These are phyloP conservation scores for Lepidurus arcticus DNA, from an alignment of 1,140 invertebrate genomes.

Conservation along the genomic window DNA sequence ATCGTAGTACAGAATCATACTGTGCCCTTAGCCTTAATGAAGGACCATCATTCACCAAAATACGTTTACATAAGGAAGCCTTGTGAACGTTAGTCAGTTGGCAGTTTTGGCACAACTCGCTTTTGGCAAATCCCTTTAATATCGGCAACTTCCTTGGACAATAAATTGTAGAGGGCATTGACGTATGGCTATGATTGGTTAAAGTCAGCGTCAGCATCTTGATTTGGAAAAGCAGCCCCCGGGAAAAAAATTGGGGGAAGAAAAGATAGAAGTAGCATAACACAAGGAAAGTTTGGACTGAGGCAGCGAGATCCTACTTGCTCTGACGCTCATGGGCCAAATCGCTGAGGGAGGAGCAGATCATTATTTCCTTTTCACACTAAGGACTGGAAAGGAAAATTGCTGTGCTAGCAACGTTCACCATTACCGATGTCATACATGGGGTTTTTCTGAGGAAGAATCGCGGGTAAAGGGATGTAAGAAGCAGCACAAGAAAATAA, in stretches of 20 bases:
- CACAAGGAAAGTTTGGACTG: background rate
- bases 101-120: background rate
- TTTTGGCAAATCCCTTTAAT: background rate
- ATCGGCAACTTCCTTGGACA: slow-evolving; percentile 5
- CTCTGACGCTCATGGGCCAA: background rate
- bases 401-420: slow-evolving; percentile 9
- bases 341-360: background rate
- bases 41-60: no score
- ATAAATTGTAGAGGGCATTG: slow-evolving; percentile 1
- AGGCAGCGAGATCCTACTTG: background rate
- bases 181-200: slow-evolving; percentile 6
- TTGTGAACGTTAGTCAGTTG: no score
- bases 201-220: slow-evolving; percentile 1
- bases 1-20: no score
- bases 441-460: no score
- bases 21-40: no score
- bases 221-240: background rate
- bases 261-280: background rate
- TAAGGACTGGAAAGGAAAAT: background rate
- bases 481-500: no score
- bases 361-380: slow-evolving; percentile 19
- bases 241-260: background rate
- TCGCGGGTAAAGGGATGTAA: no score
- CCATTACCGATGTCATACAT: background rate
- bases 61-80: no score